phyloP scores from a whole-genome alignment of 2,888 invertebrate species.

The Tipula vernalis region DNA sequence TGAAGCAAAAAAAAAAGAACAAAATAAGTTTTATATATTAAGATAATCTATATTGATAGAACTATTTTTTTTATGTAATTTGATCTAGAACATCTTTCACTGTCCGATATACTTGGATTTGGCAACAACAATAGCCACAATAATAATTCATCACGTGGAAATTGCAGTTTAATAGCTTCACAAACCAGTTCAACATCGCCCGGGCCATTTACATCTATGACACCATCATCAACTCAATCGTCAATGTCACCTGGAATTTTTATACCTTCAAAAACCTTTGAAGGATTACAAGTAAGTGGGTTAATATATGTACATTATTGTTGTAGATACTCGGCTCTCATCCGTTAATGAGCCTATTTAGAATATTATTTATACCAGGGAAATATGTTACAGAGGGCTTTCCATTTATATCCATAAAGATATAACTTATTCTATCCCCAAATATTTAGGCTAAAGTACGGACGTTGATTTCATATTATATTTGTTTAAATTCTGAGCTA shows the following conservation, averaged over 20 bases:
- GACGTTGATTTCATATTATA: too few species aligned
- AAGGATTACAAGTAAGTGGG: slow-evolving; percentile 31
- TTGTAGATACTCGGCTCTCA: too few species aligned
- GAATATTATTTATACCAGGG: too few species aligned
- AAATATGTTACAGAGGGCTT: too few species aligned
- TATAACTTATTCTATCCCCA: too few species aligned
- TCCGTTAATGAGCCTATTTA: too few species aligned
- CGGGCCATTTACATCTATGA: slow-evolving; percentile 26
- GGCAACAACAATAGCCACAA: background rate
- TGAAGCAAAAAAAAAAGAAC: background rate
- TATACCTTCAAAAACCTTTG: slow-evolving; percentile 26
- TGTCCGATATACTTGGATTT: slow-evolving; percentile 6
- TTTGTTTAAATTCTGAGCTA: too few species aligned
- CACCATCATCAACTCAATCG: slow-evolving; percentile 32
- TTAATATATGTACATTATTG: background rate
- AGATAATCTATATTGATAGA: background rate
- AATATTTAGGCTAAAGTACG: too few species aligned
- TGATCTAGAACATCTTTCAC: background rate
- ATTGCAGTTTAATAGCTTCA: slow-evolving; percentile 11
- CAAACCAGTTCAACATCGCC: slow-evolving; percentile 18
- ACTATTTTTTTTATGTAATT: background rate
- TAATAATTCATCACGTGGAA: background rate
- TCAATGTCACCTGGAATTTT: slow-evolving; percentile 28
- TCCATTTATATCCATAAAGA: too few species aligned
- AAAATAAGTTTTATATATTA: background rate